Conservation (phyloP, 2,113 vertebrate genomes). For the Epinephelus cyanopodus region DNA sequence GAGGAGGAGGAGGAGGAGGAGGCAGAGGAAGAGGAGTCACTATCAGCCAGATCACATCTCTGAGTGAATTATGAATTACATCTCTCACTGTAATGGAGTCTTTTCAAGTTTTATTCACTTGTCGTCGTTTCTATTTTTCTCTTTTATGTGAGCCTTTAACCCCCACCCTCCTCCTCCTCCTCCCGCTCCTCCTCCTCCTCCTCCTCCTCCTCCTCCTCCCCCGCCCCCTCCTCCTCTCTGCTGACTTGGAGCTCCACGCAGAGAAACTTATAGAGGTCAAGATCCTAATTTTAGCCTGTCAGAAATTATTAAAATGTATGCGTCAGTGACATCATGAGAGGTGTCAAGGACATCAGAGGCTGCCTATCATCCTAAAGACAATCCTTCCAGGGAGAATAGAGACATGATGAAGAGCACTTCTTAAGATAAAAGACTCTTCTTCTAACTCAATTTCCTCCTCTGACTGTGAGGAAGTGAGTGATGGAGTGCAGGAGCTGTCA, state of each 20-base stretch:
- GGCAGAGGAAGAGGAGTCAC: not conserved
- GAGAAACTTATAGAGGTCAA: conserved; percentile 40
- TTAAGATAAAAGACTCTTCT: conserved; percentile 35
- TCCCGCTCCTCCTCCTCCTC: not conserved
- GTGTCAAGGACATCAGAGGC: conserved; percentile 52
- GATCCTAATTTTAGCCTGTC: conserved; percentile 62
- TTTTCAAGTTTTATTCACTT: not conserved
- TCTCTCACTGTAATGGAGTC: conserved; percentile 16
- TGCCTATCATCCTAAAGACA: conserved; percentile 24
- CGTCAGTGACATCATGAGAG: conserved; percentile 29
- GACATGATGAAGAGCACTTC: conserved; percentile 37
- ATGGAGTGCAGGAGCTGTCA: conserved; percentile 26
- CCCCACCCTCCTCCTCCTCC: not conserved
- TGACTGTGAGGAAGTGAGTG: conserved; percentile 11
- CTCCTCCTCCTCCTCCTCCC: not conserved
- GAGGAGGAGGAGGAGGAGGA: no score
- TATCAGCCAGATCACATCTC: not conserved
- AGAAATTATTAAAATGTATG: conserved; percentile 65
- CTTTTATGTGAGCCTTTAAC: conserved; percentile 16
- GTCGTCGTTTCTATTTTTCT: conserved; percentile 23
- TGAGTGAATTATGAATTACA: conserved; percentile 57
- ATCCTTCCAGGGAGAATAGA: not conserved
- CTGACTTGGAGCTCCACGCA: conserved; percentile 10
- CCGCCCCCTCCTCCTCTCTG: not conserved
- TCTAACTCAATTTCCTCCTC: conserved; percentile 23